These are phyloP conservation scores for Malurus elegans DNA, from an alignment of 2,113 vertebrate species.

Conservation along the genomic window DNA sequence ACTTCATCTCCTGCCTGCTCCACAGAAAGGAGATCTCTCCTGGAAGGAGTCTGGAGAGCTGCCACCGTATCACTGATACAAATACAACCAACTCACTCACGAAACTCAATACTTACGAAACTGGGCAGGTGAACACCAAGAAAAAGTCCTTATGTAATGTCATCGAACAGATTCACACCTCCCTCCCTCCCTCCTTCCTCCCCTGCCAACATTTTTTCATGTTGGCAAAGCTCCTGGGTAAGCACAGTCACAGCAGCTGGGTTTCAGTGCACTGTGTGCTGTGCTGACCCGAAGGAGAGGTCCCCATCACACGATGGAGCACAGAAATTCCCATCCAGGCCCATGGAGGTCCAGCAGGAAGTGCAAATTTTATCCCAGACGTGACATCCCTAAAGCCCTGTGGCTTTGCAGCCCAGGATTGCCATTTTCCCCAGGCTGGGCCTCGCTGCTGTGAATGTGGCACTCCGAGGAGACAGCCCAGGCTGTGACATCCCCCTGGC, in stretches of 20 bases:
- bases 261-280: not conserved
- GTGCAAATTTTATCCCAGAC: not conserved
- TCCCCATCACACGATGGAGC: not conserved
- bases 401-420: not conserved
- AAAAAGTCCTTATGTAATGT: not conserved
- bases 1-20: not conserved
- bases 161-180: not conserved
- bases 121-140: not conserved
- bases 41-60: slow-evolving; percentile 21
- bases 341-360: rapidly evolving
- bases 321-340: not conserved
- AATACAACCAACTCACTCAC: not conserved
- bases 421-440: not conserved
- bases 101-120: not conserved
- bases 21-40: not conserved
- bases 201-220: not conserved
- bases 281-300: rapidly evolving
- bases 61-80: not conserved
- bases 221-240: not conserved
- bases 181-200: not conserved
- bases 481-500: not conserved
- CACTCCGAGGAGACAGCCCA: not conserved
- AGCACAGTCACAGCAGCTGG: not conserved
- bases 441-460: not conserved
- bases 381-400: rapidly evolving